Base-by-base conservation (phyloP, 1,140 invertebrate species). In the Rhynchophorus ferrugineus region DNA sequence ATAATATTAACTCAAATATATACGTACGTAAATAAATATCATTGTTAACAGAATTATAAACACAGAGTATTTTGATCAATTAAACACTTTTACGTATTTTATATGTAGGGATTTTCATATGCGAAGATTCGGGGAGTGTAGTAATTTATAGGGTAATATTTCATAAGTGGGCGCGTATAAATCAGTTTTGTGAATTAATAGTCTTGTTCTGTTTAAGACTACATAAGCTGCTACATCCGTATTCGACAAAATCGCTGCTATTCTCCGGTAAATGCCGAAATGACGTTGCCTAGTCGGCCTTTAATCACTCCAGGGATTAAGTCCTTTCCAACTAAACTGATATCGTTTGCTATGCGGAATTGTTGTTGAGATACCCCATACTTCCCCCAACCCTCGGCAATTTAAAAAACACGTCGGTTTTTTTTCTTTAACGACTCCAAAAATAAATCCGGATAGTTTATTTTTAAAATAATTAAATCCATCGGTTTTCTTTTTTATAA, bases 101-200 rank as follows among this genome's bases (percentile, higher is more conserved):
- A 11, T 29, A 29, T 11, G 24, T 6, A 29, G 11, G 24, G 24
- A 29, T 29, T 29, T 29, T 29, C 24, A 29, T 11, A 29, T 29
- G 24, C 45, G n/a, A 48, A 24, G 41, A 45, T 51, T 33, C 45
- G 44, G 51, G 48, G 56, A 50, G 19, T 35, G 37, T 46, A 45
- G 41, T 44, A 54, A 58, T 58, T 58, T 58, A 58, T 58, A 42
- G 50, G 50, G 39, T 46, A 49, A 58, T 58, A 58, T 58, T 58
- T 58, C 56, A 58, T 57, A 57, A 49, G 43, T 54, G 51, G 37
- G 39, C 43, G 46, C 39, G 38, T 45, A 54, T 58, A 58, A 58
- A 58, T 58, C 56, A 58, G 37, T 54, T 58, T 54, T 46, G 56
- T 58, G 56, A 58, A 58, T 58, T 58, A 58, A 58, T 58, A 50